Conservation (phyloP, 2,888 invertebrate genomes). For the Agriopis marginaria region DNA sequence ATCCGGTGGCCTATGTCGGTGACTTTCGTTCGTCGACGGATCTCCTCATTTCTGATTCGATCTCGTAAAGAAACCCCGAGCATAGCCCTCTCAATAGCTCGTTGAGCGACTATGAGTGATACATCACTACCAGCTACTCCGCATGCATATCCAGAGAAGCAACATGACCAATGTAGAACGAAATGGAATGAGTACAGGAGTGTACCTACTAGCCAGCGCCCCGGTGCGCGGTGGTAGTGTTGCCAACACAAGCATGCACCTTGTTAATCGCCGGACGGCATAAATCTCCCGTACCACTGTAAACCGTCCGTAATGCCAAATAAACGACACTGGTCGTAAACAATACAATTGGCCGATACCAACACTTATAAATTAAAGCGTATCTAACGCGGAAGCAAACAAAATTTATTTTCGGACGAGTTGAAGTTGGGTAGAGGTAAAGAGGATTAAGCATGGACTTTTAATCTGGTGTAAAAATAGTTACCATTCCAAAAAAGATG, state of each 20-base stretch:
- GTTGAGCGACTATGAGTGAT: too few species aligned
- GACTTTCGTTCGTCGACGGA: too few species aligned
- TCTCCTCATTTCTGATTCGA: too few species aligned
- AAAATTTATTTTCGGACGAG: conserved; percentile 40
- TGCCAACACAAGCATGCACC: conserved; percentile 40
- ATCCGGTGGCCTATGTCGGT: too few species aligned
- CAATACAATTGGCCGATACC: conserved; percentile 39
- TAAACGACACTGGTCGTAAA: conserved; percentile 40
- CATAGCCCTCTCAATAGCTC: too few species aligned
- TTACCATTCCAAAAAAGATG: not conserved
- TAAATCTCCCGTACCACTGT: conserved; percentile 32
- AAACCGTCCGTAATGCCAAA: conserved; percentile 37
- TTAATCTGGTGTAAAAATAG: conserved; percentile 2
- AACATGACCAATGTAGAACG: conserved; percentile 14
- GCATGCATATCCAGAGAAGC: not conserved
- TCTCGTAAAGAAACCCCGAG: too few species aligned
- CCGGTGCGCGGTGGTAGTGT: conserved; percentile 10
- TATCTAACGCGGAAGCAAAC: conserved; percentile 39
- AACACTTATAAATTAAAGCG: conserved; percentile 28
- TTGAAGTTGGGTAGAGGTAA: conserved; percentile 18
- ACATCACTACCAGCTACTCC: not conserved
- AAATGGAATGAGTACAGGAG: conserved; percentile 27
- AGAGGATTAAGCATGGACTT: not conserved
- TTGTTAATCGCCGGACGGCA: conserved; percentile 35
- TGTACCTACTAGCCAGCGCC: not conserved